Evolutionary conservation across 1,140 invertebrate genomes (phyloP).

Genomic region (Melipona quadrifasciata): DNA sequence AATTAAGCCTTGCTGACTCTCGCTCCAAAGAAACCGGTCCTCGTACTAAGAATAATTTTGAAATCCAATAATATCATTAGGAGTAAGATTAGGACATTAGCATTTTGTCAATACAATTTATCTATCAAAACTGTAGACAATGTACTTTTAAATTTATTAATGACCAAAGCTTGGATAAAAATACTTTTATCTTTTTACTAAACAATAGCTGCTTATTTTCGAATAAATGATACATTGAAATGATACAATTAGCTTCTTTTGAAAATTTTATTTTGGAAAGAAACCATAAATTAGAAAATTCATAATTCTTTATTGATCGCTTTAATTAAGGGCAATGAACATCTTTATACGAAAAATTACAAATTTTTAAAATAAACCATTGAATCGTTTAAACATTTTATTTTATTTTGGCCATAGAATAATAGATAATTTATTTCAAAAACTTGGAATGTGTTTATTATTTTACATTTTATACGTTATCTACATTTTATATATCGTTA

Average conservation of each 20-base stretch:
- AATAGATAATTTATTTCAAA: too few relatives aligned
- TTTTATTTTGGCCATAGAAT: too few relatives aligned
- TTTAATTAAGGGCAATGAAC: not conserved
- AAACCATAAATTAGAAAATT: too few relatives aligned
- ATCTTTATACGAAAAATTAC: not conserved
- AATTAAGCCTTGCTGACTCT: constrained; percentile 86
- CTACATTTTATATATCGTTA: too few relatives aligned
- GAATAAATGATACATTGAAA: not conserved
- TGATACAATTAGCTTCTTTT: not conserved
- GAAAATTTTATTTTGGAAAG: too few relatives aligned
- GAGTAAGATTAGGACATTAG: too few relatives aligned
- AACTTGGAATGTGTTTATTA: too few relatives aligned
- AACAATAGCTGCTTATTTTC: too few relatives aligned
- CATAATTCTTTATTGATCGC: too few relatives aligned
- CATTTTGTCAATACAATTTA: too few relatives aligned
- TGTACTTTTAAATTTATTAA: not conserved
- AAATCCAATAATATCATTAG: not conserved
- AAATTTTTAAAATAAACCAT: not conserved
- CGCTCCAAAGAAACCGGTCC: constrained; percentile 86
- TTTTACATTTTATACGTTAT: too few relatives aligned
- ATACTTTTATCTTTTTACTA: not conserved
- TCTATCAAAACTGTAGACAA: too few relatives aligned
- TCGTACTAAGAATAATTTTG: constrained; percentile 48
- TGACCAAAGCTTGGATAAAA: not conserved
- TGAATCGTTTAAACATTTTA: not conserved